These are phyloP conservation scores for Botia almorhae DNA, from an alignment of 2,797 vertebrate genomes.

Conservation along the genomic window DNA sequence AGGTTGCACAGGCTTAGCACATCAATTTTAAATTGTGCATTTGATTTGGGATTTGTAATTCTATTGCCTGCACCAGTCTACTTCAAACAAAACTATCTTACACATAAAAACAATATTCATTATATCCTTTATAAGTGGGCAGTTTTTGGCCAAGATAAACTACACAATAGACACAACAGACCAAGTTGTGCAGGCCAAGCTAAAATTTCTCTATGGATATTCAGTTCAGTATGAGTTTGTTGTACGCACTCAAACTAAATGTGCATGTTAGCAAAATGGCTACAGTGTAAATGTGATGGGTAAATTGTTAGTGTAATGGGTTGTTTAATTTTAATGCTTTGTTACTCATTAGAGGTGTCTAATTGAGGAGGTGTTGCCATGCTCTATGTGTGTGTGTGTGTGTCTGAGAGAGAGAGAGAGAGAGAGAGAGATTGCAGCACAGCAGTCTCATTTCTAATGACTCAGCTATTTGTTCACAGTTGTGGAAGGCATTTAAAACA, in stretches of 20 bases:
- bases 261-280: not conserved
- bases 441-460: not conserved
- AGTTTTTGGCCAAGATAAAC: too few relatives aligned
- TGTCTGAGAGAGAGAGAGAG: too few relatives aligned
- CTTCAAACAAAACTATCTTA: too few relatives aligned
- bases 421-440: too few relatives aligned
- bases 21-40: too few relatives aligned
- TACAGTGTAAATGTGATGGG: not conserved
- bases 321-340: conserved; percentile 9
- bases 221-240: not conserved
- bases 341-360: conserved; percentile 3
- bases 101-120: too few relatives aligned
- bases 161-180: too few relatives aligned
- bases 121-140: too few relatives aligned
- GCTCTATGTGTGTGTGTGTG: too few relatives aligned
- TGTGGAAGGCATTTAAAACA: not conserved
- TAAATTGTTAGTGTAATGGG: not conserved
- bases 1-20: too few relatives aligned
- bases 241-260: not conserved
- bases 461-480: not conserved
- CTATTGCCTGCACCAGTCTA: too few relatives aligned
- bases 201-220: not conserved
- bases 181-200: not conserved
- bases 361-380: not conserved
- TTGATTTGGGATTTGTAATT: too few relatives aligned